Conservation (phyloP, 2,888 invertebrate genomes). For the Drosophila diplacantha region DNA sequence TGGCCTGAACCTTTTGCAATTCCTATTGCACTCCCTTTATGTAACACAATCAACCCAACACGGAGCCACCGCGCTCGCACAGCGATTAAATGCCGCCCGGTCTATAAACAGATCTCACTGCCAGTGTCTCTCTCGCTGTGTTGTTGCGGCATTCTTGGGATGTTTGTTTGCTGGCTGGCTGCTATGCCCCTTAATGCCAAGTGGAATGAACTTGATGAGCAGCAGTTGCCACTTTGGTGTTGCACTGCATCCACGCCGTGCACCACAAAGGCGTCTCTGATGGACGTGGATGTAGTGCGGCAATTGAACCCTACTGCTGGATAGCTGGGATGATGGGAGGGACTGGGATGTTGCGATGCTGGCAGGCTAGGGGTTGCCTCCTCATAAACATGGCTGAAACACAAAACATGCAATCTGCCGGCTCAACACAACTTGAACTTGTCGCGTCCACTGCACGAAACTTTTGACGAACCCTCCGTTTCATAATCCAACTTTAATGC, state of each 20-base stretch:
- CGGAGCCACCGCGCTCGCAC: constrained; percentile 16
- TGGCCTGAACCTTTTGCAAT: constrained; percentile 12
- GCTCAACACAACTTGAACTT: constrained; percentile 56
- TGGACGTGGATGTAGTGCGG: constrained; percentile 44
- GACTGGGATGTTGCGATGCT: neutral
- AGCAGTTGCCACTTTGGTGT: constrained; percentile 51
- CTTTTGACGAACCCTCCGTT: constrained; percentile 46
- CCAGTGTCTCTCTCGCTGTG: constrained; percentile 45
- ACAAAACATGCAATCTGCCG: constrained; percentile 54
- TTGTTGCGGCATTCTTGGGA: constrained; percentile 62
- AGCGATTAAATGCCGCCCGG: constrained; percentile 59
- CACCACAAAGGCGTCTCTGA: constrained; percentile 52
- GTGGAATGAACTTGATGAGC: constrained; percentile 69
- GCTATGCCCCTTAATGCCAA: constrained; percentile 59
- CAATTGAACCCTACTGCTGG: constrained; percentile 57
- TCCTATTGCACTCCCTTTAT: constrained; percentile 14
- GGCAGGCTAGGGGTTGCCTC: constrained; percentile 4
- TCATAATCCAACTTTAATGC: constrained; percentile 16
- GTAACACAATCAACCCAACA: constrained; percentile 22
- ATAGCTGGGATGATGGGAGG: constrained; percentile 3
- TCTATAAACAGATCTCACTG: constrained; percentile 68
- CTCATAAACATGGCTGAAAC: constrained; percentile 53
- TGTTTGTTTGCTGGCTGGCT: constrained; percentile 42
- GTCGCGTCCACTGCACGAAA: constrained; percentile 50
- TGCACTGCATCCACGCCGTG: constrained; percentile 15